These are phyloP conservation scores for Heliconius cydno DNA, from an alignment of 2,888 invertebrate species.

Conservation along the genomic window DNA sequence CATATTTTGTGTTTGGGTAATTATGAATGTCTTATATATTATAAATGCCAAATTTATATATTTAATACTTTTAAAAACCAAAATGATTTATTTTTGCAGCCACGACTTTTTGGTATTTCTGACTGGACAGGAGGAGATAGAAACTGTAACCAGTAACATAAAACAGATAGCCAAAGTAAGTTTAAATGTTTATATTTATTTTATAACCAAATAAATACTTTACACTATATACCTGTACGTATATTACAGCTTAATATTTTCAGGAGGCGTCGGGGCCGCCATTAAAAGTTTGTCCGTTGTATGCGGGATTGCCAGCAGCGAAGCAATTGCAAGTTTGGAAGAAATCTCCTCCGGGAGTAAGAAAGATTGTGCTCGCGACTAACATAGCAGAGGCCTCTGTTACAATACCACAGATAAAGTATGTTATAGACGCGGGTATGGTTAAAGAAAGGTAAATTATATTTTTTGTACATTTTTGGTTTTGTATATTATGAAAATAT, in stretches of 20 bases:
- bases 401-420: constrained; percentile 95
- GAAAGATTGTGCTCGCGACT: constrained; percentile 97
- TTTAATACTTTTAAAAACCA: not conserved
- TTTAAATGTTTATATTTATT: constrained; percentile 29
- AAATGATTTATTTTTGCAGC: constrained; percentile 78
- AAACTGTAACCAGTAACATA: constrained; percentile 90
- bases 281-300: constrained; percentile 92
- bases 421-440: constrained; percentile 95
- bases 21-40: too few species aligned
- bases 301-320: constrained; percentile 93
- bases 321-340: constrained; percentile 95
- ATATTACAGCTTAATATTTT: constrained; percentile 51
- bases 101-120: constrained; percentile 96
- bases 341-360: constrained; percentile 86
- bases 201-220: not conserved
- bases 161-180: constrained; percentile 87
- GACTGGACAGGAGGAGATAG: constrained; percentile 98
- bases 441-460: constrained; percentile 90
- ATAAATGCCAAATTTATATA: too few species aligned
- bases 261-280: constrained; percentile 85
- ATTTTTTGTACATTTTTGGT: not conserved
- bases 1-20: too few species aligned
- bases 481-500: not conserved
- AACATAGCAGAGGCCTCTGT: constrained; percentile 99
- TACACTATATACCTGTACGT: constrained; percentile 9